Evolutionary conservation across 1,140 invertebrate genomes (phyloP).

Genomic region (Zelostemma sp.): DNA sequence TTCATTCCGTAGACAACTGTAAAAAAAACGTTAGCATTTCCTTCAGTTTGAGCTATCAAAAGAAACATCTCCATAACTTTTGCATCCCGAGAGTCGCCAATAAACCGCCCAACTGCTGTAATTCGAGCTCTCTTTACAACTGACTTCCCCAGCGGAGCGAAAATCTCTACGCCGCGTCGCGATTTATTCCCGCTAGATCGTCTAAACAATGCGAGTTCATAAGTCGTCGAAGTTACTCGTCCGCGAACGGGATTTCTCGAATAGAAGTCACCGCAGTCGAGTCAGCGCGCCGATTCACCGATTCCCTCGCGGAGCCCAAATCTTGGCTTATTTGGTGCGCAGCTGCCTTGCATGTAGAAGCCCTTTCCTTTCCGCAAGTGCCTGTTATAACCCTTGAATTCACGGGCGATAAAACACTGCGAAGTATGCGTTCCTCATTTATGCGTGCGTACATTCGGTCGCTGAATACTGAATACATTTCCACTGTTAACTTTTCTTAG

Average conservation of each 20-base stretch:
- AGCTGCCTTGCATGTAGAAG: constrained; percentile 4
- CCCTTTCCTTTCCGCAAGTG: too few relatives aligned
- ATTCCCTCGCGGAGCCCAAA: too few relatives aligned
- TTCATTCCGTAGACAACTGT: too few relatives aligned
- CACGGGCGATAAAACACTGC: constrained; percentile 35
- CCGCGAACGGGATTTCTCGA: neutral
- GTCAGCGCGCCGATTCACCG: neutral
- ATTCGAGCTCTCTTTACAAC: constrained; percentile 50
- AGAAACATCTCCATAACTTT: too few relatives aligned
- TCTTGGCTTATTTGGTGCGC: neutral
- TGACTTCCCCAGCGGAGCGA: constrained; percentile 34
- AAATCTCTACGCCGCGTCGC: too few relatives aligned
- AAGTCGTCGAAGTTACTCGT: constrained; percentile 50
- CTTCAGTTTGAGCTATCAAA: too few relatives aligned
- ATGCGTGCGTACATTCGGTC: constrained; percentile 2
- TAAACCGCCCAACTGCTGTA: constrained; percentile 50
- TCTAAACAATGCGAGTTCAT: constrained; percentile 46
- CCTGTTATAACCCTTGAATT: constrained; percentile 40
- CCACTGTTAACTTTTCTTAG: too few relatives aligned
- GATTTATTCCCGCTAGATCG: too few relatives aligned
- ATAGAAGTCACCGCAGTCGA: neutral
- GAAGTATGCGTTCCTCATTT: constrained; percentile 23
- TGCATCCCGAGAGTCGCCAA: constrained; percentile 40
- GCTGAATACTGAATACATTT: constrained; percentile 9
- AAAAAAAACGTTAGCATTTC: too few relatives aligned